Evolutionary conservation across 1,140 invertebrate species (phyloP), one percentile per base, ranked within the genome.

Genomic region (Atta colombica): DNA sequence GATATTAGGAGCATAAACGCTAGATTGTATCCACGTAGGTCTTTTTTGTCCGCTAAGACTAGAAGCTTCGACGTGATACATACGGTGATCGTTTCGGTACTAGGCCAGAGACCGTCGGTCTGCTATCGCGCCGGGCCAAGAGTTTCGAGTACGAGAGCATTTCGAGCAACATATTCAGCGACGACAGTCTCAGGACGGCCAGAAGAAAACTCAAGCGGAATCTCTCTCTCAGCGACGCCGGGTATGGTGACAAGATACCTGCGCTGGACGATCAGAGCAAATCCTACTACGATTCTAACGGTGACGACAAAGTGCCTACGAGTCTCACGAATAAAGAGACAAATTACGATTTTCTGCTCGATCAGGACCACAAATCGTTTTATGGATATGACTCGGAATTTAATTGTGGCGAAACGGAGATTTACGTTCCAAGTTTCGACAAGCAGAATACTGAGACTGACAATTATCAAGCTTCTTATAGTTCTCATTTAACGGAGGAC

Each of bases 151-250:
- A 94, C 88, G 93, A 95, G 75, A 93, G 89, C 84, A 88, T 95
- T 12, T 94, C 94, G 3, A 93, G 87, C 72, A 95, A 95, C 88
- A 95, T 95, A 90, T 95, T 95, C 91, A 95, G 95, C 91, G 95
- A 95, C 88, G 95, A 95, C 86, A 95, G 95, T 89, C 88, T 95
- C 2, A 89, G 94, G 78, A 95, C 95, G 35, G 94, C 95, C 49
- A 88, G 95, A 58, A 88, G 93, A 74, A 95, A 95, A 88, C 91
- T 95, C 53, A 95, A 95, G 88, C 93, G 92, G 77, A 95, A 94
- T 80, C 86, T 95, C 77, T 92, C 93, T 1, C 90, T 95, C 63
- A 95, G 92, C 81, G 94, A 95, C 72, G 92, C 94, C 31, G 92
- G 92, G 28, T 95, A 95, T 80, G 95, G 94, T 28, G 94, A 95